Evolutionary conservation across 2,797 vertebrate genomes (phyloP).

Genomic region (Spondyliosoma cantharus): DNA sequence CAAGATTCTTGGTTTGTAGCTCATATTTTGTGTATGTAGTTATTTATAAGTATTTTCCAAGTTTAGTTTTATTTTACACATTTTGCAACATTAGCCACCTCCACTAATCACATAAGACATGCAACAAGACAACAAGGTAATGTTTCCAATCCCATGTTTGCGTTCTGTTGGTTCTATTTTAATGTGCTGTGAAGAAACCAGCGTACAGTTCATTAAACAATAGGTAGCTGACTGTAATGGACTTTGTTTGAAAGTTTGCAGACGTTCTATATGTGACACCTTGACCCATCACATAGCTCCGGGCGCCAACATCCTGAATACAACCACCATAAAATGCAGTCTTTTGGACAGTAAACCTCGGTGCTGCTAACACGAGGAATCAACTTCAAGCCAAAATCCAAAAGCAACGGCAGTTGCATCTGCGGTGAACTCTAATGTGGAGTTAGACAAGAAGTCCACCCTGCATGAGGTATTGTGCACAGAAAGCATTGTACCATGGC

Average conservation of each 20-base stretch:
- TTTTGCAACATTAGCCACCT: not conserved
- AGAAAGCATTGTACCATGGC: not conserved
- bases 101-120: constrained; percentile 25
- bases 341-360: not conserved
- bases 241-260: not conserved
- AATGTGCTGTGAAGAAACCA: constrained; percentile 24
- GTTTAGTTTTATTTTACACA: no score
- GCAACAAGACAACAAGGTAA: not conserved
- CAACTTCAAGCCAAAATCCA: not conserved
- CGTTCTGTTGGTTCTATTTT: not conserved
- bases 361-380: no score
- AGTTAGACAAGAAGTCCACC: not conserved
- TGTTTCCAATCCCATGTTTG: not conserved
- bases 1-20: not conserved
- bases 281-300: not conserved
- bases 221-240: not conserved
- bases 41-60: not conserved
- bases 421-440: not conserved
- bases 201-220: not conserved
- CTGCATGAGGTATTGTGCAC: not conserved
- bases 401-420: not conserved
- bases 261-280: not conserved
- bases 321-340: not conserved
- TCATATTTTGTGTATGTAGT: not conserved
- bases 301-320: not conserved